Evolutionary conservation across 2,888 invertebrate genomes (phyloP).

Genomic region (Ormyrus rosae): DNA sequence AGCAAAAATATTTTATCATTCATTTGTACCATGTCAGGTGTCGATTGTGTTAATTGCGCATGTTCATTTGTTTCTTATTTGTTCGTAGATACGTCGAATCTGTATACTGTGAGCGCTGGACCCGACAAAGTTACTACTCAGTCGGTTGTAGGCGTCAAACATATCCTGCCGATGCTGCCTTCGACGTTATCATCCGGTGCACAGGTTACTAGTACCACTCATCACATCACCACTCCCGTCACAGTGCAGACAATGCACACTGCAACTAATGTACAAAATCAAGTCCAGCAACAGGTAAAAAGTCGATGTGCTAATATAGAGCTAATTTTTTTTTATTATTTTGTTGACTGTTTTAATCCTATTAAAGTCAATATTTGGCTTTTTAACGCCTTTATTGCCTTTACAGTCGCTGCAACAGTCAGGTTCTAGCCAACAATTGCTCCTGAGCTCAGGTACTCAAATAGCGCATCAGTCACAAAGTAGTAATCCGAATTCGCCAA

Average conservation of each 20-base stretch:
- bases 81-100: conserved; percentile 71
- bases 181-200: conserved; percentile 76
- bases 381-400: not conserved
- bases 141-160: conserved; percentile 74
- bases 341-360: not conserved
- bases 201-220: conserved; percentile 70
- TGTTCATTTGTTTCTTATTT: conserved; percentile 3
- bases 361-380: too few species aligned
- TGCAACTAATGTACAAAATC: conserved; percentile 62
- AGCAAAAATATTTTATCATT: not conserved
- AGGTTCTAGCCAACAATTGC: conserved; percentile 63
- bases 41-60: conserved; percentile 6
- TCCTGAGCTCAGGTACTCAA: conserved; percentile 64
- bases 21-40: not conserved
- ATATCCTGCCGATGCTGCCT: conserved; percentile 77
- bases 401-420: conserved; percentile 60
- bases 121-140: conserved; percentile 74
- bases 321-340: not conserved
- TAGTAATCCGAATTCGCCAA: conserved; percentile 72
- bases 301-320: too few species aligned
- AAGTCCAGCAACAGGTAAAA: conserved; percentile 62
- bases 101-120: conserved; percentile 77
- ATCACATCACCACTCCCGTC: conserved; percentile 76
- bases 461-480: conserved; percentile 64
- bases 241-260: conserved; percentile 74